phyloP scores from a whole-genome alignment of 2,888 invertebrate genomes.

The Beris chalybata region DNA sequence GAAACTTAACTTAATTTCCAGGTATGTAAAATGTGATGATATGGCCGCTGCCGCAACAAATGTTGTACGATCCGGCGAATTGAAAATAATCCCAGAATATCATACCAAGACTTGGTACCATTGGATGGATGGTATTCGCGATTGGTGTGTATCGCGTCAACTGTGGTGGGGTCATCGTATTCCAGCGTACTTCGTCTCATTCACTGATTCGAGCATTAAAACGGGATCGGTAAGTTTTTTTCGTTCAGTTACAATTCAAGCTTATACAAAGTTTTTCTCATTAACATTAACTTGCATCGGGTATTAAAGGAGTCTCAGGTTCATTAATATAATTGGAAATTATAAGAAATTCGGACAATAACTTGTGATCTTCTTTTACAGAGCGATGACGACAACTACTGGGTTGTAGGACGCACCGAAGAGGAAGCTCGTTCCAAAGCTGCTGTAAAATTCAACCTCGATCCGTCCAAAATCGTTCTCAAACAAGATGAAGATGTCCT shows the following conservation, averaged over 20 bases:
- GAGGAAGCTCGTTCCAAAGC: slow-evolving; percentile 83
- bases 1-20: slow-evolving; percentile 43
- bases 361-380: slow-evolving; percentile 35
- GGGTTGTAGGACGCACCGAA: slow-evolving; percentile 76
- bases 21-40: slow-evolving; percentile 83
- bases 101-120: slow-evolving; percentile 93
- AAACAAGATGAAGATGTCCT: slow-evolving; percentile 92
- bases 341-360: not conserved
- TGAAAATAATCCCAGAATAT: slow-evolving; percentile 87
- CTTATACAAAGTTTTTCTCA: not conserved
- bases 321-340: not conserved
- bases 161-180: slow-evolving; percentile 99
- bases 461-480: slow-evolving; percentile 61
- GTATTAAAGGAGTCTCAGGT: slow-evolving; percentile 17
- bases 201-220: slow-evolving; percentile 56
- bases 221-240: slow-evolving; percentile 49
- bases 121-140: slow-evolving; percentile 95
- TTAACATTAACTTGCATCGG: not conserved
- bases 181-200: slow-evolving; percentile 83
- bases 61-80: slow-evolving; percentile 75
- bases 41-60: slow-evolving; percentile 88
- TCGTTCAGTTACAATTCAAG: not conserved
- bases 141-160: slow-evolving; percentile 98
- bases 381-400: slow-evolving; percentile 63
- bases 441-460: slow-evolving; percentile 64